Base-by-base conservation (phyloP, 2,888 invertebrate genomes). In the Aelia acuminata region DNA sequence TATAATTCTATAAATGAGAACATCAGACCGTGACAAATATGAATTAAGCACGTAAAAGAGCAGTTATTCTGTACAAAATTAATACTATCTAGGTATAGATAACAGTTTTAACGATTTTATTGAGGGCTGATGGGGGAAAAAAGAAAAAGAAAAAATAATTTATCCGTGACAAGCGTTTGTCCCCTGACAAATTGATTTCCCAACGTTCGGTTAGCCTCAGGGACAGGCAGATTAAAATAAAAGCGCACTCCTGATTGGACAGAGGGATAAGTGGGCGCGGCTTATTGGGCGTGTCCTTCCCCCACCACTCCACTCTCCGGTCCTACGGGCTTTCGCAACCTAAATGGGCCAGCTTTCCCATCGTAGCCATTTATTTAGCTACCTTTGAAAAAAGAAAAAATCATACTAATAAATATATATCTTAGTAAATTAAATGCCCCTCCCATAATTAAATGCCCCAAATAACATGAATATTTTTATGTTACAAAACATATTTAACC, bases 211-310 rank as follows among this genome's bases (percentile, higher is more conserved):
- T 39, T 48, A 49, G 48, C 84, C 84, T 49, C 26, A 80, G 80
- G 31, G 39, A 53, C 85, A 49, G 85, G n/a, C 57, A 85, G 85
- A 53, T 85, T 50, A 53, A 85, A 85, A 85, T 85, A 53, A 85
- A 85, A 50, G 84, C 49, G 49, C 47, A 31, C 5, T 1, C 35
- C 31, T 48, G 84, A 50, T 84, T 50, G 84, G 84, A 22, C 50
- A 39, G 57, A 0, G 85, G 11, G 57, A 11, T 39, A 53, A 53
- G 85, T 39, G 85, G 39, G 49, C 85, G 50, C 85, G 85, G 50
- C 85, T 18, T 15, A 85, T n/a, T 20, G 53, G 85, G 85, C 85
- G 85, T 85, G 85, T 31, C 39, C 57, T 85, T n/a, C 53, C 39
- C 85, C 85, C 85, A 20, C 85, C 85, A 31, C 85, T 35, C 48